Conservation (phyloP, 53 echinoderm and acorn worm genomes). For the Crossaster papposus region DNA sequence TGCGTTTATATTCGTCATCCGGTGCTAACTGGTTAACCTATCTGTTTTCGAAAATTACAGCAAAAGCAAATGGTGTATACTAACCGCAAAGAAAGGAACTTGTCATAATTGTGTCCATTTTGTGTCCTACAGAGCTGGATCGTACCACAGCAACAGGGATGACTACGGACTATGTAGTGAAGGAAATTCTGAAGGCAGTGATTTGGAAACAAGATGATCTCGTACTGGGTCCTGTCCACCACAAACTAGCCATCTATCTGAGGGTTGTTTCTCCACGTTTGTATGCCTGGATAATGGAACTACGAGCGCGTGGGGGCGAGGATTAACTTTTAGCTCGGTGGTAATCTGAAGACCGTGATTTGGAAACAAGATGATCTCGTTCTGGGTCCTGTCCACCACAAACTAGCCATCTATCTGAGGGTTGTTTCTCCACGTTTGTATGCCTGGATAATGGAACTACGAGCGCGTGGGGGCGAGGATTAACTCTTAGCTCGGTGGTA, state of each 20-base stretch:
- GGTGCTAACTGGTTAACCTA: too few species aligned
- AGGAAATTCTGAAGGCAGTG: constrained; percentile 64
- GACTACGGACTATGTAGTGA: constrained; percentile 73
- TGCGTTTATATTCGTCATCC: too few species aligned
- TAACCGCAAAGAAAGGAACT: too few species aligned
- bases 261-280: constrained; percentile 66
- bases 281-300: constrained; percentile 71
- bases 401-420: constrained; percentile 60
- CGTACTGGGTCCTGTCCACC: constrained; percentile 73
- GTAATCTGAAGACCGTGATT: too few species aligned
- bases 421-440: constrained; percentile 63
- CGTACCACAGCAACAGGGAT: constrained; percentile 77
- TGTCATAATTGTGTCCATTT: too few species aligned
- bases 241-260: constrained; percentile 63
- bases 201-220: constrained; percentile 69
- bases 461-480: constrained; percentile 63
- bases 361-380: constrained; percentile 67
- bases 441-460: constrained; percentile 70
- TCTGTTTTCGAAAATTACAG: too few species aligned
- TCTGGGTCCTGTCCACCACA: constrained; percentile 77
- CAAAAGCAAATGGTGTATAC: too few species aligned
- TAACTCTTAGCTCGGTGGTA: too few species aligned
- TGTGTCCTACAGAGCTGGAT: constrained; percentile 69
- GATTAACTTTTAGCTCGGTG: too few species aligned
- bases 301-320: constrained; percentile 62